phyloP scores from a whole-genome alignment of 2,888 invertebrate species.

The Anthophora plumipes region DNA sequence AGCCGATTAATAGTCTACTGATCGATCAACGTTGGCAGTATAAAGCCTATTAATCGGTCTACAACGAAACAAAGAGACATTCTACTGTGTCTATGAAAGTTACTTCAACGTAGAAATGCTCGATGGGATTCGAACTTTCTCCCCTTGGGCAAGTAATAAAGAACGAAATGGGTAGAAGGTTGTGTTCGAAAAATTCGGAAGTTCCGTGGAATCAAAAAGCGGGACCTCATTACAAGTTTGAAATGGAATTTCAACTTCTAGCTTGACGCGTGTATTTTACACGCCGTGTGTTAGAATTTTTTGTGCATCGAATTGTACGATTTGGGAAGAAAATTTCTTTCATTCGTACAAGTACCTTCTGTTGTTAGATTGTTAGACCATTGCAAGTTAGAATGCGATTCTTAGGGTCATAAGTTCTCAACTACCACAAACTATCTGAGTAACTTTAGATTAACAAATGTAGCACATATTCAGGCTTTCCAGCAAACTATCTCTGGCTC shows the following conservation, averaged over 20 bases:
- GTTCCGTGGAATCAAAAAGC: slow-evolving; percentile 23
- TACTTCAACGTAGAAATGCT: no score
- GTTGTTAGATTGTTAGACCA: no score
- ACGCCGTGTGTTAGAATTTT: slow-evolving; percentile 1
- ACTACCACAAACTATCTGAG: no score
- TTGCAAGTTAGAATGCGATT: no score
- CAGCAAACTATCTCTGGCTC: no score
- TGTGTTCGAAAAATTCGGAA: slow-evolving; percentile 27
- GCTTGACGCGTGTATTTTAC: slow-evolving; percentile 1
- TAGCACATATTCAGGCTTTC: no score
- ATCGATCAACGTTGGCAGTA: no score
- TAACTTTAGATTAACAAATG: no score
- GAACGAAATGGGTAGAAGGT: slow-evolving; percentile 6
- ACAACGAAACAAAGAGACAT: not conserved
- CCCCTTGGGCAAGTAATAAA: not conserved
- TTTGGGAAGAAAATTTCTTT: not conserved
- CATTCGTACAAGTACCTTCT: no score
- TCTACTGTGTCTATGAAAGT: not conserved
- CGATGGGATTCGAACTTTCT: slow-evolving; percentile 17
- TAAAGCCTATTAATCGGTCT: no score
- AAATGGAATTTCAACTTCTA: slow-evolving; percentile 33
- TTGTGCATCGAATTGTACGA: not conserved
- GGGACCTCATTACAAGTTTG: slow-evolving; percentile 46
- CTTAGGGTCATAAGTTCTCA: no score
- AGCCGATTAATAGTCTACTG: no score